These are phyloP conservation scores for Drosophila helvetica DNA, from an alignment of 2,888 invertebrate genomes.

Conservation along the genomic window DNA sequence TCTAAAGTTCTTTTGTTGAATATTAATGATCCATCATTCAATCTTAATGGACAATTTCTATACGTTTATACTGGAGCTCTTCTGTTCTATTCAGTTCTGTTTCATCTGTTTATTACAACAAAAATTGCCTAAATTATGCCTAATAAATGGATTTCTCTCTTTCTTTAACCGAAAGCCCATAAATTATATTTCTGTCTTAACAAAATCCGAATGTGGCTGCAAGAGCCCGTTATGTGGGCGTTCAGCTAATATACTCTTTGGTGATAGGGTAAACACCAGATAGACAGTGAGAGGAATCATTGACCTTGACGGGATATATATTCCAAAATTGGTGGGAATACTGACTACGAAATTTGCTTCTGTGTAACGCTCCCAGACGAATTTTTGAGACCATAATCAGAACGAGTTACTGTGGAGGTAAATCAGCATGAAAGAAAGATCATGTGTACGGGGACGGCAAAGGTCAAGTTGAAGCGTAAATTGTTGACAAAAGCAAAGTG, in stretches of 20 bases:
- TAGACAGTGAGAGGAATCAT: neutral
- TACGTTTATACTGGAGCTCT: neutral
- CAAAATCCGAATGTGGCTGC: too few species aligned
- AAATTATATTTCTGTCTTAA: too few species aligned
- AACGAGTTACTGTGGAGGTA: conserved; percentile 20
- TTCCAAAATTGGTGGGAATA: neutral
- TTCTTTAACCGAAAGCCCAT: too few species aligned
- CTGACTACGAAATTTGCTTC: neutral
- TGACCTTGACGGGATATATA: neutral
- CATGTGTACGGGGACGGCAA: conserved; percentile 22
- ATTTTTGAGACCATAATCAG: neutral
- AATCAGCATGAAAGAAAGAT: neutral
- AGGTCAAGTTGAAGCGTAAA: conserved; percentile 66
- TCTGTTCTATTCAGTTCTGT: too few species aligned
- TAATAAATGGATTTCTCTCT: neutral
- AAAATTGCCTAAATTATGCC: too few species aligned
- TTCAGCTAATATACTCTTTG: neutral
- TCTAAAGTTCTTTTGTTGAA: neutral
- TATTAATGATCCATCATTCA: neutral
- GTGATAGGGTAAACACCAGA: neutral
- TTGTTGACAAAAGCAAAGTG: conserved; percentile 53
- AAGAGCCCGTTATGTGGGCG: neutral
- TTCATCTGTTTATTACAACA: neutral
- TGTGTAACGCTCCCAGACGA: neutral
- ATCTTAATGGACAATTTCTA: neutral